Percentiles rank a stretch among this genome's conserved stretches.
Conservation (phyloP, 2,797 vertebrate species). For the Gobionotothen gibberifrons region DNA sequence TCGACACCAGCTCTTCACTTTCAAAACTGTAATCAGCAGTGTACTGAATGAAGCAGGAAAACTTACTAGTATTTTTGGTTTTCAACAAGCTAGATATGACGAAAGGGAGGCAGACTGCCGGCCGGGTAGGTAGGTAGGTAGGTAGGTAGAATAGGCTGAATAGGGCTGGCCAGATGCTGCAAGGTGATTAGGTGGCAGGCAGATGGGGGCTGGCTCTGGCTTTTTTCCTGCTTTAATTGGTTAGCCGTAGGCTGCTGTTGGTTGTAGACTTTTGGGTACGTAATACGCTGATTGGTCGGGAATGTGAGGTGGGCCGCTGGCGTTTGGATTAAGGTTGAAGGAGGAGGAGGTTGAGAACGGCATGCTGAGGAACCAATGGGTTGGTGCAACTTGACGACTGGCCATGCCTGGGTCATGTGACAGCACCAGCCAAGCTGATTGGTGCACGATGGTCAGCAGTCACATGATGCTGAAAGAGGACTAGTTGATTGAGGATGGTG, state of each 20-base stretch:
- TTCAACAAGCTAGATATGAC: constrained; percentile 99
- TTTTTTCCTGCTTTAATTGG: constrained; percentile 99
- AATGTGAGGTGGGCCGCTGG: constrained; percentile 99
- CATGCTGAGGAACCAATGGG: constrained; percentile 99
- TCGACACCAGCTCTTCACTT: constrained; percentile 97
- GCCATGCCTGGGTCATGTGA: constrained; percentile 99
- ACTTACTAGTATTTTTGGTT: constrained; percentile 99
- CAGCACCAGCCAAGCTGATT: constrained; percentile 99
- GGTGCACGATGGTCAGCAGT: constrained; percentile 99
- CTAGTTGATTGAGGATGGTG: constrained; percentile 99
- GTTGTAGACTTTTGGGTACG: constrained; percentile 99
- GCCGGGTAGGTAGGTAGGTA: constrained; percentile 95
- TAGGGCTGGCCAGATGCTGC: constrained; percentile 99
- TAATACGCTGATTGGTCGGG: constrained; percentile 99
- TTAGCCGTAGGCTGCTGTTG: constrained; percentile 99
- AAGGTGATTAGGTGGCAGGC: constrained; percentile 99
- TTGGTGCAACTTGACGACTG: constrained; percentile 99
- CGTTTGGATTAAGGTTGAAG: constrained; percentile 99
- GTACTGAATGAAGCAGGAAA: constrained; percentile 99
- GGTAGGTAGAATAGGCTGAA: constrained; percentile 99
- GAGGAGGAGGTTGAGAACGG: constrained; percentile 98
- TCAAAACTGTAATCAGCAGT: constrained; percentile 98
- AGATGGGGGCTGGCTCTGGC: constrained; percentile 97
- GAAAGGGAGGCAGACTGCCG: constrained; percentile 98
- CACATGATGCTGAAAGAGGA: constrained; percentile 99